A percentile compares a stretch with the other conserved stretches of the same genome.
Conservation (phyloP, 2,888 invertebrate species). For the Doris montereyensis region DNA sequence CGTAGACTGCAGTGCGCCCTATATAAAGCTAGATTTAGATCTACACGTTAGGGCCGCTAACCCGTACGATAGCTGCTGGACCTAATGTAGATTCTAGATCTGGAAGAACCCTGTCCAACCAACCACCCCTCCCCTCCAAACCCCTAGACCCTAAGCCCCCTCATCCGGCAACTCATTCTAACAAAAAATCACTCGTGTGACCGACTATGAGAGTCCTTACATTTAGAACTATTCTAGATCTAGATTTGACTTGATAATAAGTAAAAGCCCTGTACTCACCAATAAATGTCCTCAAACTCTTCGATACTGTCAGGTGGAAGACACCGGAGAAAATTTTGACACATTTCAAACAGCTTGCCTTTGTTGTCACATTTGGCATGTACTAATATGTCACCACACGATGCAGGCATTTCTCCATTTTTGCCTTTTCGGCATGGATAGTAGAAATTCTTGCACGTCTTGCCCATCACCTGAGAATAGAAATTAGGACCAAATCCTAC, state of each 20-base stretch:
- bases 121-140: too few species aligned
- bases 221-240: background rate
- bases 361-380: conserved; percentile 44
- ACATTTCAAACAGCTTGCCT: conserved; percentile 38
- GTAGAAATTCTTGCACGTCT: conserved; percentile 36
- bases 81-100: too few species aligned
- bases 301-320: conserved; percentile 37
- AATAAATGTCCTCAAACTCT: conserved; percentile 37
- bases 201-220: too few species aligned
- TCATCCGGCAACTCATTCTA: too few species aligned
- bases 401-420: conserved; percentile 25
- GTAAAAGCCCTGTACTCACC: conserved; percentile 2
- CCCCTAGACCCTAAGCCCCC: too few species aligned
- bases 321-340: conserved; percentile 34
- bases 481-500: conserved; percentile 46
- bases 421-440: conserved; percentile 34
- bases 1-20: too few species aligned
- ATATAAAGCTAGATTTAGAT: conserved; percentile 29
- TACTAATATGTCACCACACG: conserved; percentile 43
- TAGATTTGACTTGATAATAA: too few species aligned
- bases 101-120: too few species aligned
- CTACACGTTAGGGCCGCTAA: conserved; percentile 24
- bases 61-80: too few species aligned
- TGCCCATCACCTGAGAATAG: conserved; percentile 23
- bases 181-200: too few species aligned